These are phyloP conservation scores for Polypedilum vanderplanki DNA, from an alignment of 1,140 invertebrate species.

Conservation along the genomic window DNA sequence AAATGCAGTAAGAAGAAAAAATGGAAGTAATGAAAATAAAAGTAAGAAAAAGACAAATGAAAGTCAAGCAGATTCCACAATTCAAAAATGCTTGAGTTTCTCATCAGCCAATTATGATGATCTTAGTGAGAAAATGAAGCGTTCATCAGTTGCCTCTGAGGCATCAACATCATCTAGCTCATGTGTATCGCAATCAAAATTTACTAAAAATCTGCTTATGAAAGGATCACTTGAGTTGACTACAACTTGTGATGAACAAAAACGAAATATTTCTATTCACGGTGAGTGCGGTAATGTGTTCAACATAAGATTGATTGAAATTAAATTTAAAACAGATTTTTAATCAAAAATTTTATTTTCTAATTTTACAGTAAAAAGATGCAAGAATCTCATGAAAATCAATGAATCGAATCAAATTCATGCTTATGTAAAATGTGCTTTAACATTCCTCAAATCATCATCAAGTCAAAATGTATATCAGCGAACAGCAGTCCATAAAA, in stretches of 20 bases:
- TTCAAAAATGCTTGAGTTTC: slow-evolving; percentile 41
- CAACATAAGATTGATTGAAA: neutral
- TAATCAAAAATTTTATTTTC: neutral
- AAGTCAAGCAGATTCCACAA: slow-evolving; percentile 31
- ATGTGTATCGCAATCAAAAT: slow-evolving; percentile 6
- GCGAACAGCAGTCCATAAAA: slow-evolving; percentile 47
- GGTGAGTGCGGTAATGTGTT: slow-evolving; percentile 38
- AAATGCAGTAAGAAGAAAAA: slow-evolving; percentile 41
- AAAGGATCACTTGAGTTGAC: slow-evolving; percentile 39
- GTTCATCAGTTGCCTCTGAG: slow-evolving; percentile 37
- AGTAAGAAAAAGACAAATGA: neutral
- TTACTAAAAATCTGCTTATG: neutral
- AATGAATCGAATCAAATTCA: slow-evolving; percentile 38
- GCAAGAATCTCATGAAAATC: slow-evolving; percentile 31
- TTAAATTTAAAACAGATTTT: neutral
- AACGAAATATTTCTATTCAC: slow-evolving; percentile 41
- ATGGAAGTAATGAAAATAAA: slow-evolving; percentile 17
- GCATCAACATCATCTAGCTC: slow-evolving; percentile 30
- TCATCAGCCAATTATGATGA: slow-evolving; percentile 35
- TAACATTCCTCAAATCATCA: neutral
- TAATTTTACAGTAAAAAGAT: neutral
- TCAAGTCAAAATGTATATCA: slow-evolving; percentile 39
- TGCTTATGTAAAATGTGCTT: slow-evolving; percentile 46
- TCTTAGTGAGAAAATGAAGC: slow-evolving; percentile 36
- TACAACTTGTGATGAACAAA: slow-evolving; percentile 34